phyloP scores from a whole-genome alignment of 2,797 vertebrate genomes.

The Leuciscus waleckii region DNA sequence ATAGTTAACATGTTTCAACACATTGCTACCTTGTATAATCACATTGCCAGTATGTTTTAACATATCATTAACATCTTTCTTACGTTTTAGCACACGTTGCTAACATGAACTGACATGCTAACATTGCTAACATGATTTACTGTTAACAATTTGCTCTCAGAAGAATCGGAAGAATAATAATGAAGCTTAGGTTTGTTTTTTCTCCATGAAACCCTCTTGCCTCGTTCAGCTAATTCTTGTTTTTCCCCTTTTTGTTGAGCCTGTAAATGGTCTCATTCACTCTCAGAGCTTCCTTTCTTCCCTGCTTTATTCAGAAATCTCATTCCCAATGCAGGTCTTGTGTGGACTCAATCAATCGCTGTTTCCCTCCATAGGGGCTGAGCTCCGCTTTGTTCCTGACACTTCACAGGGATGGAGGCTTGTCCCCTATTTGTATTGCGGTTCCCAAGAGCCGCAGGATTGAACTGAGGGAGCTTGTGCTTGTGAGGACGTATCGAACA shows the following conservation, averaged over 20 bases:
- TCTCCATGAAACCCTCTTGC: background rate
- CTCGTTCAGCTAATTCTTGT: background rate
- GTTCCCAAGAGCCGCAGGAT: constrained; percentile 65
- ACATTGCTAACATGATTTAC: background rate
- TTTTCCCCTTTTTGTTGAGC: background rate
- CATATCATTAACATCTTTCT: no score
- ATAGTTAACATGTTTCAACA: no score
- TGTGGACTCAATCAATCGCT: constrained; percentile 76
- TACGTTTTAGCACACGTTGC: background rate
- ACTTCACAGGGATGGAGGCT: constrained; percentile 77
- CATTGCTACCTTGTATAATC: no score
- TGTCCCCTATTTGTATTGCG: constrained; percentile 80
- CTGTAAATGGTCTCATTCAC: constrained; percentile 80
- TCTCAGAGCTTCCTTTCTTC: constrained; percentile 72
- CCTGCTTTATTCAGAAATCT: constrained; percentile 77
- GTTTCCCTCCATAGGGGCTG: constrained; percentile 71
- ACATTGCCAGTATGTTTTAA: no score
- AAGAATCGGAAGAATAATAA: background rate
- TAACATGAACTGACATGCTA: background rate
- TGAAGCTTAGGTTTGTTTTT: background rate
- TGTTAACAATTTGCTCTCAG: background rate
- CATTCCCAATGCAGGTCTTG: constrained; percentile 78
- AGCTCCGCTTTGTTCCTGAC: constrained; percentile 77
- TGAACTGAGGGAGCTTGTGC: constrained; percentile 60
- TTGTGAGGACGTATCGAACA: constrained; percentile 42